Percentiles rank a stretch among this genome's conserved stretches.
These are phyloP conservation scores for Dromius quadrimaculatus DNA, from an alignment of 2,888 invertebrate species.

Conservation along the genomic window DNA sequence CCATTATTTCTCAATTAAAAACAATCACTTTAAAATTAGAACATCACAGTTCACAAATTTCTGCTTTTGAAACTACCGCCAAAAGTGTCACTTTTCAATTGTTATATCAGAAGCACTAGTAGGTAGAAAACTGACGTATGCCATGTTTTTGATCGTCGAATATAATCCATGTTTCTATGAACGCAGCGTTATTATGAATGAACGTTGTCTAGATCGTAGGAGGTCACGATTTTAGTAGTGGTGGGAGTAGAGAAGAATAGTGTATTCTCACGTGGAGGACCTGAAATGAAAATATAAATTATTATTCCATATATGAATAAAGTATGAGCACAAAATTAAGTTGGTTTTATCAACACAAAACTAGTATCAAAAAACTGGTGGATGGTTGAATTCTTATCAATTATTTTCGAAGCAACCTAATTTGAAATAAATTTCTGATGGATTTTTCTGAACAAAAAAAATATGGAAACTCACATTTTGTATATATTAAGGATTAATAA, in stretches of 20 bases:
- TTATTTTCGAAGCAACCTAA: too few species aligned
- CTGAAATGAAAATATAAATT: constrained; percentile 37
- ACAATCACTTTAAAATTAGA: constrained; percentile 1
- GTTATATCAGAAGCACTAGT: constrained; percentile 1
- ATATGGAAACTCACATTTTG: too few species aligned
- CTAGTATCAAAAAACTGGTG: too few species aligned
- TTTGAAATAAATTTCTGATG: too few species aligned
- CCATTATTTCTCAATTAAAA: constrained; percentile 67
- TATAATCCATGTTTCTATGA: constrained; percentile 14
- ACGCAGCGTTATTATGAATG: constrained; percentile 34
- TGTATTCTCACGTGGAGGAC: constrained; percentile 39
- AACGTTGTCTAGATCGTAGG: neutral
- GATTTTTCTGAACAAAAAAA: too few species aligned
- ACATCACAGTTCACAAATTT: constrained; percentile 8
- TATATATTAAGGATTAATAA: too few species aligned
- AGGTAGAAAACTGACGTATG: constrained; percentile 1
- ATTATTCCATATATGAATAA: constrained; percentile 11
- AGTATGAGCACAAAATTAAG: too few species aligned
- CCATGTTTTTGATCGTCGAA: constrained; percentile 28
- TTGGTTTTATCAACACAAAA: too few species aligned
- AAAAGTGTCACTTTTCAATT: constrained; percentile 15
- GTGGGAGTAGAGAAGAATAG: constrained; percentile 2
- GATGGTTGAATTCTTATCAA: too few species aligned
- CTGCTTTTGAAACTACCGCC: neutral
- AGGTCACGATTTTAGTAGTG: neutral